These are phyloP conservation scores for Pseudolaguvia tuberculata DNA, from an alignment of 2,113 vertebrate species.

Conservation along the genomic window DNA sequence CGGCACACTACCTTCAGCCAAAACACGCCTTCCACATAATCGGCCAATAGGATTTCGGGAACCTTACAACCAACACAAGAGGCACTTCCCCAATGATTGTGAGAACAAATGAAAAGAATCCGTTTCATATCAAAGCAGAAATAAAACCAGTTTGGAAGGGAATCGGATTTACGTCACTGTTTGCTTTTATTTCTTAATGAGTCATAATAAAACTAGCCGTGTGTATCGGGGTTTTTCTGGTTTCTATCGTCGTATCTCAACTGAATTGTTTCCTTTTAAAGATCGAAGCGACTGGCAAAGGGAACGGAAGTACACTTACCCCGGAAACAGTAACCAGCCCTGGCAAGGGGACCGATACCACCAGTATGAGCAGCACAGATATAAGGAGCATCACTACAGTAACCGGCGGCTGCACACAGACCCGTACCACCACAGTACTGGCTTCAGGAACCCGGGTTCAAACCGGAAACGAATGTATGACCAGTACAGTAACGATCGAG, in stretches of 20 bases:
- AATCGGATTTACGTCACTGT: too few species aligned
- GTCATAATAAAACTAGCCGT: not conserved
- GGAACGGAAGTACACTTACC: conserved; percentile 88
- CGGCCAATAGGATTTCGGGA: conserved; percentile 72
- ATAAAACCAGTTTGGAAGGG: not conserved
- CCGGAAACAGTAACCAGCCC: conserved; percentile 74
- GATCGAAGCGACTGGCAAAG: conserved; percentile 92
- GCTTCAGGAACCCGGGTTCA: conserved; percentile 81
- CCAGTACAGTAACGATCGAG: conserved; percentile 87
- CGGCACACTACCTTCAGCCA: conserved; percentile 75
- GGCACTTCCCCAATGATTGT: conserved; percentile 87
- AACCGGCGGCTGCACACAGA: conserved; percentile 83
- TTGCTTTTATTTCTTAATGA: too few species aligned
- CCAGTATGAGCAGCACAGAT: conserved; percentile 85
- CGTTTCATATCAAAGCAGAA: not conserved
- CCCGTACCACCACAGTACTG: conserved; percentile 81
- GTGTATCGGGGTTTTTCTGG: not conserved
- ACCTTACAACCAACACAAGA: conserved; percentile 76
- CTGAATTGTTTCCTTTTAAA: conserved; percentile 52
- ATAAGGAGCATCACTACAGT: conserved; percentile 90
- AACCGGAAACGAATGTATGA: conserved; percentile 89
- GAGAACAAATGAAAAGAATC: conserved; percentile 21
- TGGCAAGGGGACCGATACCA: conserved; percentile 92
- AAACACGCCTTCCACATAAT: conserved; percentile 68
- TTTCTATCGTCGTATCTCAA: not conserved